Percentiles rank a stretch among this genome's conserved stretches.
Conservation (phyloP, 2,888 invertebrate genomes). For the Drosophila aldrichi region DNA sequence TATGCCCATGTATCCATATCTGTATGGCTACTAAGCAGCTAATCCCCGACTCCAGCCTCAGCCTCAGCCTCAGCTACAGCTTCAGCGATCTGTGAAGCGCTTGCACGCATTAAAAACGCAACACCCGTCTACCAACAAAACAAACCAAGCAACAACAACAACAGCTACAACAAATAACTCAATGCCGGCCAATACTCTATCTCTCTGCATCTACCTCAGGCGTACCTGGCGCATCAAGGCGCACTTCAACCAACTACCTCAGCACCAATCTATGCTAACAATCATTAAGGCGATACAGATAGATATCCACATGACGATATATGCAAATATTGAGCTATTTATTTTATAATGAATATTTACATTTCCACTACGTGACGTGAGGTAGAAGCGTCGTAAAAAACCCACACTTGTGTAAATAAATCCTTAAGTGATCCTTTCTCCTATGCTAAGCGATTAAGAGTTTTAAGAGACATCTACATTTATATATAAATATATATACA, state of each 20-base stretch:
- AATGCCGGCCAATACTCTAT: constrained; percentile 56
- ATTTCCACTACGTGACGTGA: constrained; percentile 69
- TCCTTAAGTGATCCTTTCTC: constrained; percentile 80
- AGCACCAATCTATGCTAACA: constrained; percentile 27
- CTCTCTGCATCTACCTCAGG: constrained; percentile 69
- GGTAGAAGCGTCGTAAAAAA: constrained; percentile 51
- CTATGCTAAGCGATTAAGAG: constrained; percentile 80
- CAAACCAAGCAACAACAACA: constrained; percentile 6
- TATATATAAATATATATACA: constrained; percentile 39
- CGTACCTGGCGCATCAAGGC: constrained; percentile 76
- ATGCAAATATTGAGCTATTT: constrained; percentile 79
- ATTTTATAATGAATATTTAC: constrained; percentile 79
- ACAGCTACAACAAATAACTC: constrained; percentile 21
- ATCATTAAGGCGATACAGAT: constrained; percentile 26
- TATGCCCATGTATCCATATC: constrained; percentile 87
- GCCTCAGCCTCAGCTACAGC: constrained; percentile 7
- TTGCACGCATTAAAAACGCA: constrained; percentile 75
- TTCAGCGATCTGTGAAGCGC: constrained; percentile 67
- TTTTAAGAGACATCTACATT: constrained; percentile 57
- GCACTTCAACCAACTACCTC: constrained; percentile 54
- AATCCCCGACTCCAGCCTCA: background rate
- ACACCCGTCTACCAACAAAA: constrained; percentile 22
- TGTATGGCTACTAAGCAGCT: constrained; percentile 87
- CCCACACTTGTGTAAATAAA: constrained; percentile 77
- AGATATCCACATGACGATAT: constrained; percentile 38